Conservation (phyloP, 2,113 vertebrate species). For the Illadopsis cleaveri region DNA sequence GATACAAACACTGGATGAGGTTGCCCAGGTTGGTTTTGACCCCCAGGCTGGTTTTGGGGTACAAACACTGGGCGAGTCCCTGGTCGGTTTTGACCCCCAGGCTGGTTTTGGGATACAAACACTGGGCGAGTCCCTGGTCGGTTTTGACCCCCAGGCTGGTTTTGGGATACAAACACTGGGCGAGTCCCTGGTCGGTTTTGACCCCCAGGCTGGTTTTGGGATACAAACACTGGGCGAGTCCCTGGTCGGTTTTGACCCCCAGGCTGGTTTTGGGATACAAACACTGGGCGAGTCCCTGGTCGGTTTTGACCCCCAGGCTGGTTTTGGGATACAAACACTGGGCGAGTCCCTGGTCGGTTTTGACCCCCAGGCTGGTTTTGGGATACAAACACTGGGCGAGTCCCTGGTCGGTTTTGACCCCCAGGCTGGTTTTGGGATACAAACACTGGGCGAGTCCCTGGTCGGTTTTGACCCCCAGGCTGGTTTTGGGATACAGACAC, state of each 20-base stretch:
- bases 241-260: not conserved
- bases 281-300: too few species aligned
- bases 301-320: too few species aligned
- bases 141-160: not conserved
- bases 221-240: not conserved
- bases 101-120: not conserved
- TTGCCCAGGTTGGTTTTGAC: not conserved
- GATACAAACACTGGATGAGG: accelerated
- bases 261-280: too few species aligned
- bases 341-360: too few species aligned
- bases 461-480: accelerated
- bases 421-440: too few species aligned
- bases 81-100: not conserved
- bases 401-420: too few species aligned
- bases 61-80: not conserved
- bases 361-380: too few species aligned
- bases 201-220: accelerated
- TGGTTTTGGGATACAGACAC: not conserved
- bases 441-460: too few species aligned
- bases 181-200: not conserved
- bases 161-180: not conserved
- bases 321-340: accelerated
- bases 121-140: not conserved
- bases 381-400: accelerated
- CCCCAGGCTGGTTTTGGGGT: not conserved